Percentiles rank a stretch among this genome's conserved stretches.
Evolutionary conservation across 2,113 vertebrate species (phyloP).

Genomic region (Poeciliopsis prolifica): DNA sequence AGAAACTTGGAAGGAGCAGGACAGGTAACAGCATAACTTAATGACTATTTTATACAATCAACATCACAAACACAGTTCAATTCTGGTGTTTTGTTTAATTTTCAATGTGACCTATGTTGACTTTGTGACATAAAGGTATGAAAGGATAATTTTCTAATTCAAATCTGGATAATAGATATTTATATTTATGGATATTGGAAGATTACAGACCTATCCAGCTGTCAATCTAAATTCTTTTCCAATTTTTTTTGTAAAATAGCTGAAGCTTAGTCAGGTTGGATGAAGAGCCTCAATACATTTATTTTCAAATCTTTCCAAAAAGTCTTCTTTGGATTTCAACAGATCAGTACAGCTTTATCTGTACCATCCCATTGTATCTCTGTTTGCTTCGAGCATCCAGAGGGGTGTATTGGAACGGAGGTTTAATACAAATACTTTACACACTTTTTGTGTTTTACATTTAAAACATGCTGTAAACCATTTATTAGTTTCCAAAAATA

Average conservation of each 20-base stretch:
- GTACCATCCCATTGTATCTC: not conserved
- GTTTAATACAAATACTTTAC: not conserved
- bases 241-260: too few species aligned
- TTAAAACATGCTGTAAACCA: not conserved
- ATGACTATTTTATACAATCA: not conserved
- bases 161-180: too few species aligned
- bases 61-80: not conserved
- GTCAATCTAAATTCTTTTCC: too few species aligned
- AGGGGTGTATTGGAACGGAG: too few species aligned
- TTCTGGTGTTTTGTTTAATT: not conserved
- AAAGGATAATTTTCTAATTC: too few species aligned
- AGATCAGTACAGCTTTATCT: not conserved
- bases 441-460: not conserved
- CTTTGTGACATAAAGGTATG: too few species aligned
- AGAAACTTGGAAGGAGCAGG: not conserved
- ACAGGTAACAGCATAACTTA: constrained; percentile 1
- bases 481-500: not conserved
- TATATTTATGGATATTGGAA: too few species aligned
- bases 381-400: not conserved
- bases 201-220: too few species aligned
- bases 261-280: too few species aligned
- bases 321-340: not conserved
- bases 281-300: not conserved
- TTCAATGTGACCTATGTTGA: not conserved
- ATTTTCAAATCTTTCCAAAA: not conserved